These are phyloP conservation scores for Limosa lapponica DNA, from an alignment of 2,797 vertebrate genomes.

Conservation along the genomic window DNA sequence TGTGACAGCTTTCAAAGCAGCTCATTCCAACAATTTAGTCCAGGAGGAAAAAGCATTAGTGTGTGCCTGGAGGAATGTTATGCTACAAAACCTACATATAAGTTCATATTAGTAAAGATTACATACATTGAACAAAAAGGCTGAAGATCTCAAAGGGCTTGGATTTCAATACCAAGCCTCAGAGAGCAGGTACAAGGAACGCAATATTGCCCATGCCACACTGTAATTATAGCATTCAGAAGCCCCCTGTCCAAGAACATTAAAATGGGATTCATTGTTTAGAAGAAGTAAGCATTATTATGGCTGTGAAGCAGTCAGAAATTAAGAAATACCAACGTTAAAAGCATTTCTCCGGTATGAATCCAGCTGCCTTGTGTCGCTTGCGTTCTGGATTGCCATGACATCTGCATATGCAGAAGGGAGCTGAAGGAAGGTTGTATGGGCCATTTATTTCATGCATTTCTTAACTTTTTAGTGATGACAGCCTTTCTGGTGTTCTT, in stretches of 20 bases:
- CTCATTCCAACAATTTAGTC: slow-evolving; percentile 72
- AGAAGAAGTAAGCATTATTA: neutral
- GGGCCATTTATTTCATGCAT: neutral
- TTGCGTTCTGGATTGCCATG: neutral
- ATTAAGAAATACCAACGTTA: neutral
- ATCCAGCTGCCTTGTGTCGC: neutral
- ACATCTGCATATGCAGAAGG: neutral
- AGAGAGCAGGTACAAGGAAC: slow-evolving; percentile 5
- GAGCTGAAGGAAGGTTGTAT: neutral
- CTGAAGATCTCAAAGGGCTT: slow-evolving; percentile 31
- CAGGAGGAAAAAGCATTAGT: slow-evolving; percentile 70
- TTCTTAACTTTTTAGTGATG: neutral
- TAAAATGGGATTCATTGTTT: neutral
- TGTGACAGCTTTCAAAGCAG: slow-evolving; percentile 76
- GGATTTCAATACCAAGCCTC: slow-evolving; percentile 3
- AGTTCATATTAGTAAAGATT: slow-evolving; percentile 52
- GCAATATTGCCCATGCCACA: neutral
- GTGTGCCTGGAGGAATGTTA: slow-evolving; percentile 62
- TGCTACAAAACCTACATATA: slow-evolving; percentile 44
- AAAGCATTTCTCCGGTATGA: neutral
- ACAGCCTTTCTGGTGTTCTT: neutral
- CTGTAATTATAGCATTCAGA: neutral
- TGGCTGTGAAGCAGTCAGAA: neutral
- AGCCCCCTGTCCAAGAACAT: neutral
- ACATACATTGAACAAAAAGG: slow-evolving; percentile 41